Base-by-base conservation (phyloP, 2,113 vertebrate genomes). In the Chauna torquata region DNA sequence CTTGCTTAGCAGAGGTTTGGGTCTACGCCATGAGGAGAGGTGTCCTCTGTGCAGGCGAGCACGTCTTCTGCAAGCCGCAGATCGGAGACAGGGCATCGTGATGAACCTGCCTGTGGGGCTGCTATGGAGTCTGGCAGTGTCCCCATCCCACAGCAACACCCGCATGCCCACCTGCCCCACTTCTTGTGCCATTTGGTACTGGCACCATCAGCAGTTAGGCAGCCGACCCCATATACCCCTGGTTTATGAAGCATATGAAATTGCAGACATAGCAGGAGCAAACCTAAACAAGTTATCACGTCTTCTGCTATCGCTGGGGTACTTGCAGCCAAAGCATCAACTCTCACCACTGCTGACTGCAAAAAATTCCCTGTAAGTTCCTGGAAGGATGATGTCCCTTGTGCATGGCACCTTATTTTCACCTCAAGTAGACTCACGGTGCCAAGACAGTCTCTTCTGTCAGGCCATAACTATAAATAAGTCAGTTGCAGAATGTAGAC, bases 351-450 rank as follows among this genome's bases (percentile, higher is more conserved):
- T 55, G 12, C 16, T 19, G 52, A 9, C 20, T 32, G 38, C 17
- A 54, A 11, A 47, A 61, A 14, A 16, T 18, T 19, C 82, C 54
- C 36, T 25, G 24, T 8, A 50, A 44, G 44, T 18, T 70, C 22
- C 44, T n/a, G 34, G 15, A 65, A 52, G 23, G 45, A 52, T 32
- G 13, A 36, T 19, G 17, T 16, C 52, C 44, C 45, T 19, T 17
- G 30, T 23, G 34, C 12, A 1, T 5, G 30, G 62, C 77, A 40
- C 38, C 0, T 0, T 17, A 17, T 36, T 59, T 76, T 34, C 6
- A 2, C 44, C 65, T 49, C 45, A 28, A 12, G n/a, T 4, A 38
- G 30, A 20, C 20, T 36, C n/a, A 36, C 0, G 3, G 20, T 42
- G 44, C 18, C 36, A 40, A 47, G 49, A 40, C 28, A 30, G 28